A percentile compares a stretch with the other conserved stretches of the same genome.
phyloP scores from a whole-genome alignment of 1,140 invertebrate species.

The Drosophila takahashii region DNA sequence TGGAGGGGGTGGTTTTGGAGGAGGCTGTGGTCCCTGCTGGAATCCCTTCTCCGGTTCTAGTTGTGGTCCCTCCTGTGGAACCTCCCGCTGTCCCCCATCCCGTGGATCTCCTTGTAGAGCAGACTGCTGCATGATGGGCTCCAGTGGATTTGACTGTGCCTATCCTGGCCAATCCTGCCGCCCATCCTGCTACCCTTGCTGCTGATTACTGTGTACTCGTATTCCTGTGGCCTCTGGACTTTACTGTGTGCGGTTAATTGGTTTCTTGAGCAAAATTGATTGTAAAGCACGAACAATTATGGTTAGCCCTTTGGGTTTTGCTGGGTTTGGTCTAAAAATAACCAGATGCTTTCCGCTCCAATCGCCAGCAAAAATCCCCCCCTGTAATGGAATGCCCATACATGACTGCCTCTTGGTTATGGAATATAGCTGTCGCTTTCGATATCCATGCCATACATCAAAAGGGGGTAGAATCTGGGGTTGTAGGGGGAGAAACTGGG shows the following conservation, averaged over 20 bases:
- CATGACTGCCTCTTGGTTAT: conserved; percentile 62
- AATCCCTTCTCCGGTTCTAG: conserved; percentile 5
- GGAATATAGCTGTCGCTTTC: conserved; percentile 27
- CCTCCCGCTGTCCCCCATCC: conserved; percentile 4
- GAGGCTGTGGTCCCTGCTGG: conserved; percentile 6
- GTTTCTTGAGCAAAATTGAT: conserved; percentile 41
- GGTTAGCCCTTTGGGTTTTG: background rate
- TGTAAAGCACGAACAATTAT: conserved; percentile 16
- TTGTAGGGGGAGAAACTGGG: background rate
- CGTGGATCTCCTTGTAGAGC: background rate
- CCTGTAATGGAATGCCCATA: conserved; percentile 72
- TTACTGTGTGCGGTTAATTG: conserved; percentile 44
- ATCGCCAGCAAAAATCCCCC: conserved; percentile 54
- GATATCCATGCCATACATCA: conserved; percentile 33
- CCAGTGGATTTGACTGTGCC: conserved; percentile 13
- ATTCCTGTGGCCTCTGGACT: conserved; percentile 13
- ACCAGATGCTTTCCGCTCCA: conserved; percentile 61
- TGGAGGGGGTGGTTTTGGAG: conserved; percentile 1
- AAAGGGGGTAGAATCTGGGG: background rate
- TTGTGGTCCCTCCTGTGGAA: conserved; percentile 32
- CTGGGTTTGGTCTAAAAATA: conserved; percentile 37
- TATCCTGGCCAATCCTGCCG: conserved; percentile 11
- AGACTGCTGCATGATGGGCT: conserved; percentile 29
- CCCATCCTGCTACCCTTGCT: background rate
- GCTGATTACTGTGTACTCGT: background rate